phyloP scores from a whole-genome alignment of 2,113 vertebrate species.

The Hippoglossus stenolepis region DNA sequence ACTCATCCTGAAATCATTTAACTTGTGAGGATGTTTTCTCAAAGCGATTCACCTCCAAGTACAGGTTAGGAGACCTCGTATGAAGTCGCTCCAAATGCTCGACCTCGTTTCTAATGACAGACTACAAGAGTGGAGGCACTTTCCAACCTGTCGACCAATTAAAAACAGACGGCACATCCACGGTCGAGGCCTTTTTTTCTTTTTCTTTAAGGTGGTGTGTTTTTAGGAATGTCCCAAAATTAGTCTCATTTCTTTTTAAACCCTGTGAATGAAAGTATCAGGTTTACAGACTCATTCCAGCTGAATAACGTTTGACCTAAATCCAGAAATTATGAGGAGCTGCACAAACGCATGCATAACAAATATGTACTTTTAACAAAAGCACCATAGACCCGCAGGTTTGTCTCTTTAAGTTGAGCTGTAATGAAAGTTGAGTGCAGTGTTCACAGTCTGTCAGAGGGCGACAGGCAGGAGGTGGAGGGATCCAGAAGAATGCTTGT shows the following conservation, averaged over 20 bases:
- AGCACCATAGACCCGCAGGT: too few relatives aligned
- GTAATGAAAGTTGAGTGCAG: neutral
- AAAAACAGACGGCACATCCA: slow-evolving; percentile 33
- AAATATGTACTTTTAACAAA: too few relatives aligned
- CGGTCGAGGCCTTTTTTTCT: neutral
- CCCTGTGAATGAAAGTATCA: too few relatives aligned
- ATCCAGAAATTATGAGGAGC: too few relatives aligned
- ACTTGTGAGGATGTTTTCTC: slow-evolving; percentile 3
- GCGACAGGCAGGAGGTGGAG: slow-evolving; percentile 9
- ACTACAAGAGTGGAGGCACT: slow-evolving; percentile 32
- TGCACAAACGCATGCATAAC: too few relatives aligned
- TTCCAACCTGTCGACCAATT: slow-evolving; percentile 48
- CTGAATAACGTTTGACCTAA: neutral
- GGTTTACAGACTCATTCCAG: neutral
- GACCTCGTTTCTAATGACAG: slow-evolving; percentile 64
- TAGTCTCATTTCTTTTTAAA: neutral
- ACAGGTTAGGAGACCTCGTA: slow-evolving; percentile 44
- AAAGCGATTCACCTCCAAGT: slow-evolving; percentile 27
- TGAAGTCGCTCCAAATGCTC: slow-evolving; percentile 64
- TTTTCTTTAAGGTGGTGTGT: neutral
- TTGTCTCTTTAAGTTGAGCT: neutral
- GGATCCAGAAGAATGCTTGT: slow-evolving; percentile 62
- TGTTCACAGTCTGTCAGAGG: too few relatives aligned
- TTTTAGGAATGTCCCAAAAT: neutral
- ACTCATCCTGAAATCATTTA: slow-evolving; percentile 34